A percentile compares a stretch with the other conserved stretches of the same genome.
These are phyloP conservation scores for Anabacerthia variegaticeps DNA, from an alignment of 2,797 vertebrate species.

Conservation along the genomic window DNA sequence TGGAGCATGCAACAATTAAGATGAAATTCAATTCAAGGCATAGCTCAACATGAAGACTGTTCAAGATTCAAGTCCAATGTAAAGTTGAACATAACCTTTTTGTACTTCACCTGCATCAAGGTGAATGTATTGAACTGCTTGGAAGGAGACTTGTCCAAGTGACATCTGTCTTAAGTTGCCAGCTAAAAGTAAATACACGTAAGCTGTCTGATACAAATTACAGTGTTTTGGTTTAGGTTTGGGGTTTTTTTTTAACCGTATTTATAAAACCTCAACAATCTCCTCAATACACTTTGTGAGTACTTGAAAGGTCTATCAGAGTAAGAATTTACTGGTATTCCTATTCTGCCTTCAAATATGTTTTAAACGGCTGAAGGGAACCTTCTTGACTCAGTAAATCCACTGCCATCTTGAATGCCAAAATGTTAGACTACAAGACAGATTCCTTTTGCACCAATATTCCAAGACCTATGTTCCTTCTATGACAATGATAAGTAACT, in stretches of 20 bases:
- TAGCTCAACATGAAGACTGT: background rate
- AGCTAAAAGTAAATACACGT: background rate
- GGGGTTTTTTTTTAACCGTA: background rate
- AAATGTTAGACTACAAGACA: background rate
- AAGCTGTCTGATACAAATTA: background rate
- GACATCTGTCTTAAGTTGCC: background rate
- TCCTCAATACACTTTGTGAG: background rate
- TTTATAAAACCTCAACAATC: background rate
- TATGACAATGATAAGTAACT: background rate
- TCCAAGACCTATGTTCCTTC: background rate
- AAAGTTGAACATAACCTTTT: background rate
- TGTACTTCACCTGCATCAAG: background rate
- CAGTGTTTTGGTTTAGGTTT: rapidly evolving
- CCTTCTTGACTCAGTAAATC: background rate
- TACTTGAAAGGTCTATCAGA: background rate
- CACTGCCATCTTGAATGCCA: background rate
- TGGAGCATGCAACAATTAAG: background rate
- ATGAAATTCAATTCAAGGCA: background rate
- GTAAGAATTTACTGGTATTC: background rate
- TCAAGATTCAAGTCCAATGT: background rate
- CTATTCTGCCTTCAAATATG: background rate
- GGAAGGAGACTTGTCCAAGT: background rate
- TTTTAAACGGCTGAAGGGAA: background rate
- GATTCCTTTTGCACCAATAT: background rate
- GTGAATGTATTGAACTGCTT: background rate